Conservation (phyloP, 2,888 invertebrate species). For the Polyommatus icarus region DNA sequence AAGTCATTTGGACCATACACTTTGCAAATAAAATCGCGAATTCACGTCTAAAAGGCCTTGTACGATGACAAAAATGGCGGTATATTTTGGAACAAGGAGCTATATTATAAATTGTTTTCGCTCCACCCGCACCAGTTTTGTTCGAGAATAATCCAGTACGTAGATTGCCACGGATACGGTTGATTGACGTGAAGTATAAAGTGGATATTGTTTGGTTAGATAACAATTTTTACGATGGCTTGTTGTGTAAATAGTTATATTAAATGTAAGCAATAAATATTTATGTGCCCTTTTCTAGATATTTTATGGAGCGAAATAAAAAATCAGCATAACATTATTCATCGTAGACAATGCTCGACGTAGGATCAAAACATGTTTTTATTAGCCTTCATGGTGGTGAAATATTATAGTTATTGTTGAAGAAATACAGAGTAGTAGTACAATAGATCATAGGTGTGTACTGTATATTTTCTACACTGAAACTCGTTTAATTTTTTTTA, state of each 20-base stretch:
- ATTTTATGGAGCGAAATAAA: slow-evolving; percentile 15
- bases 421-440: no score
- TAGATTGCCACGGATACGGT: slow-evolving; percentile 12
- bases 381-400: slow-evolving; percentile 3
- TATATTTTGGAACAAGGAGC: slow-evolving; percentile 30
- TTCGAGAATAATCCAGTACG: slow-evolving; percentile 25
- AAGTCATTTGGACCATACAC: slow-evolving; percentile 27
- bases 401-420: neutral
- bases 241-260: neutral
- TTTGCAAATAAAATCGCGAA: slow-evolving; percentile 16
- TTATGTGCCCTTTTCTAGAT: neutral
- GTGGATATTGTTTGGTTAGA: slow-evolving; percentile 27
- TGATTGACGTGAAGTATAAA: slow-evolving; percentile 20
- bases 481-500: neutral
- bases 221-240: slow-evolving; percentile 20
- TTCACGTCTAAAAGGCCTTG: slow-evolving; percentile 25
- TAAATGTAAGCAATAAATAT: slow-evolving; percentile 8
- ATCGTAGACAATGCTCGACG: neutral
- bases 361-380: slow-evolving; percentile 13
- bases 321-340: neutral
- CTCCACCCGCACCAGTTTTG: slow-evolving; percentile 30
- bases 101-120: slow-evolving; percentile 32
- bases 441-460: neutral
- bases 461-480: neutral
- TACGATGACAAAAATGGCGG: slow-evolving; percentile 31